A percentile compares a stretch with the other conserved stretches of the same genome.
These are phyloP conservation scores for Smutsia gigantea DNA, from an alignment of 2,797 vertebrate genomes.

Conservation along the genomic window DNA sequence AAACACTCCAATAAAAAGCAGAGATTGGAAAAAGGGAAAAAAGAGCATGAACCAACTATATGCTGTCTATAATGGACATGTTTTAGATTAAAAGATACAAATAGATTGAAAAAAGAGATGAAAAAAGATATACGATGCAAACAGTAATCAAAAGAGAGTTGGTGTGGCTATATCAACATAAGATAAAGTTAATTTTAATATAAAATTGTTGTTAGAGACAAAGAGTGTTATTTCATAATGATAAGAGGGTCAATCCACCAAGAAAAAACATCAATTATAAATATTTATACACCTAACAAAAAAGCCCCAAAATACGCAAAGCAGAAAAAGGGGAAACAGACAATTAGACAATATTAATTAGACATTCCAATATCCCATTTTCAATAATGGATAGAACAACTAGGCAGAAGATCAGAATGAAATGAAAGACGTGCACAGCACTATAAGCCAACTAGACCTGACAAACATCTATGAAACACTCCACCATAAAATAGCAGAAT, in stretches of 20 bases:
- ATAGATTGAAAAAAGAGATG: not conserved
- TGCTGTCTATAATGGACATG: not conserved
- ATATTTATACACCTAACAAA: not conserved
- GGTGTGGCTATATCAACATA: not conserved
- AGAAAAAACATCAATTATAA: not conserved
- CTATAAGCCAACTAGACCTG: not conserved
- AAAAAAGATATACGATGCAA: not conserved
- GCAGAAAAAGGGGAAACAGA: not conserved
- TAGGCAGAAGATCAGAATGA: not conserved
- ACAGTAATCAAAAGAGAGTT: not conserved
- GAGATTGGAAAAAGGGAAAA: not conserved
- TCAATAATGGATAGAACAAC: not conserved
- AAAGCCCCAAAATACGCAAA: not conserved
- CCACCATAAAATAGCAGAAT: not conserved
- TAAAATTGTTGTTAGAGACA: not conserved
- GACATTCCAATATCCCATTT: not conserved
- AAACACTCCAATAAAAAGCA: not conserved
- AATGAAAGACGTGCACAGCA: not conserved
- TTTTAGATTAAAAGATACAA: not conserved
- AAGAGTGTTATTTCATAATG: not conserved
- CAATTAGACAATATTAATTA: not conserved
- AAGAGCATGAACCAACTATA: not conserved
- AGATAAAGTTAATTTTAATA: not conserved
- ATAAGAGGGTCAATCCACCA: not conserved
- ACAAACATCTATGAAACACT: not conserved